Percentiles rank a stretch among this genome's conserved stretches.
These are phyloP conservation scores for Ctenosaura bakeri DNA, from an alignment of 2,797 vertebrate genomes.

Conservation along the genomic window DNA sequence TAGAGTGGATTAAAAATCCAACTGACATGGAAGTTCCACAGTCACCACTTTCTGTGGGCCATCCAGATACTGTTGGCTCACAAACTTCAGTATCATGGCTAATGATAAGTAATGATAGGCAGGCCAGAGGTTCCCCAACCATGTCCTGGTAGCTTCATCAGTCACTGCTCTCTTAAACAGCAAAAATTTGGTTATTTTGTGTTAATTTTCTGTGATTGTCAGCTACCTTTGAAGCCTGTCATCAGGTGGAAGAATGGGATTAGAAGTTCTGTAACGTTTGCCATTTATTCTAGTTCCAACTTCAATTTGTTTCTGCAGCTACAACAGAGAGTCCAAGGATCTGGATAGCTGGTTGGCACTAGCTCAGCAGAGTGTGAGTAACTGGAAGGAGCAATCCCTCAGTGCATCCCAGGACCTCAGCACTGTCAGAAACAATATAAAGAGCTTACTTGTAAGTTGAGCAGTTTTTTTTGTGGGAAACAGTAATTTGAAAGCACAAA, in stretches of 20 bases:
- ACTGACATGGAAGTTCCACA: no score
- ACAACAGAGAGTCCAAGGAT: slow-evolving; percentile 77
- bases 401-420: slow-evolving; percentile 78
- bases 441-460: slow-evolving; percentile 85
- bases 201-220: not conserved
- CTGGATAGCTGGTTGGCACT: slow-evolving; percentile 86
- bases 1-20: no score
- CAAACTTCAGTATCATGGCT: not conserved
- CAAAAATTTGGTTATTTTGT: not conserved
- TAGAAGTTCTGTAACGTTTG: no score
- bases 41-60: no score
- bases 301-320: slow-evolving; percentile 80
- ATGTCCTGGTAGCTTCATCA: not conserved
- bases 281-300: not conserved
- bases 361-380: slow-evolving; percentile 82
- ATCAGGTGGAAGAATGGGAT: not conserved
- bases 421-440: slow-evolving; percentile 77
- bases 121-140: not conserved
- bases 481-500: not conserved
- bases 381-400: slow-evolving; percentile 82
- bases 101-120: not conserved
- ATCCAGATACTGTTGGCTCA: not conserved
- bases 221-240: not conserved
- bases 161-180: not conserved
- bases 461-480: not conserved